phyloP scores from a whole-genome alignment of 2,888 invertebrate species.

The Thelaira solivaga region DNA sequence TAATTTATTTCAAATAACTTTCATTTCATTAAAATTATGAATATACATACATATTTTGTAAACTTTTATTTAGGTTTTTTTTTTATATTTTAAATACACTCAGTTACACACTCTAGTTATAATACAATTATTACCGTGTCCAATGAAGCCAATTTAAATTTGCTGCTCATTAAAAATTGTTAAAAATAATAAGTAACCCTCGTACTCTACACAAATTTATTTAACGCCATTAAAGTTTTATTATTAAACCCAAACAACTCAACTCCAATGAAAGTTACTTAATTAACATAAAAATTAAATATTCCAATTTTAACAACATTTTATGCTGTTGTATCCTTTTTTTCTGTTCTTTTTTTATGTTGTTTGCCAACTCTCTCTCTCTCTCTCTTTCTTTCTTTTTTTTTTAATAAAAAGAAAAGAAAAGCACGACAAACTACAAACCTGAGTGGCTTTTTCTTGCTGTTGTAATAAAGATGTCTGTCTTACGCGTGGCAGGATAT shows the following conservation, averaged over 20 bases:
- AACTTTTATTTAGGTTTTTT: not conserved
- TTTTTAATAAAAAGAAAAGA: too few relatives aligned
- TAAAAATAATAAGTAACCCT: constrained; percentile 37
- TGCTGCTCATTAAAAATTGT: constrained; percentile 53
- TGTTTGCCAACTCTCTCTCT: too few relatives aligned
- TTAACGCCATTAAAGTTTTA: constrained; percentile 20
- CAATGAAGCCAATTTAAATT: constrained; percentile 51
- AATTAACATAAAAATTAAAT: constrained; percentile 63
- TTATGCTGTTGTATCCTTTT: constrained; percentile 54
- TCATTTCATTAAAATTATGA: too few relatives aligned
- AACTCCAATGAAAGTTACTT: constrained; percentile 19
- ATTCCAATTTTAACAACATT: constrained; percentile 61
- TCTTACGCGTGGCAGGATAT: constrained; percentile 60
- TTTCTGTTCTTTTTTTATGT: constrained; percentile 12
- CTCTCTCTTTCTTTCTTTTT: too few relatives aligned
- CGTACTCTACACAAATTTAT: not conserved
- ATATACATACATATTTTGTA: too few relatives aligned
- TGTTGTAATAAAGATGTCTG: constrained; percentile 47
- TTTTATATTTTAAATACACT: constrained; percentile 31
- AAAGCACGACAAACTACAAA: constrained; percentile 46
- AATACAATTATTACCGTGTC: constrained; percentile 50
- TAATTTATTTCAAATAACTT: too few relatives aligned
- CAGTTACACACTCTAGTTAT: not conserved
- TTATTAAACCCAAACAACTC: not conserved
- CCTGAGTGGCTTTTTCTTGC: constrained; percentile 59